Evolutionary conservation across 2,888 invertebrate genomes (phyloP).

Genomic region (Acleris emargana): DNA sequence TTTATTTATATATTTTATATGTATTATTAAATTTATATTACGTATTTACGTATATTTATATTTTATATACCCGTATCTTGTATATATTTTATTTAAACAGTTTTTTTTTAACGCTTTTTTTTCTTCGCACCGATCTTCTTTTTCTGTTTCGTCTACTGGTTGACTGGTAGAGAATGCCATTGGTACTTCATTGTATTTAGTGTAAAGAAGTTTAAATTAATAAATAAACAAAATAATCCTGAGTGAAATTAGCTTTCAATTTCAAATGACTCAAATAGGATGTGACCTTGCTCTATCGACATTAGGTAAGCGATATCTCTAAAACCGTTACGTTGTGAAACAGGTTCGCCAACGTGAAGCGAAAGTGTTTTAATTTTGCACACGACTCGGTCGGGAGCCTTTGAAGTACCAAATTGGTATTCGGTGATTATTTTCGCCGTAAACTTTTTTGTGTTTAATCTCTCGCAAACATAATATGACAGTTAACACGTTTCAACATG

Average conservation of each 20-base stretch:
- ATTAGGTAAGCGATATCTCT: conserved; percentile 22
- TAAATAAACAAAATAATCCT: not conserved
- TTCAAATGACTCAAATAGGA: conserved; percentile 5
- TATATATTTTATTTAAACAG: no score
- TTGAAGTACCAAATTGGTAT: conserved; percentile 34
- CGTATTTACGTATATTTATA: no score
- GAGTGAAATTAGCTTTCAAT: not conserved
- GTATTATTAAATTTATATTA: no score
- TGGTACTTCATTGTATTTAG: no score
- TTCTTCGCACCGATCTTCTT: no score
- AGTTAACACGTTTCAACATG: conserved; percentile 20
- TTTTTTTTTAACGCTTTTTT: no score
- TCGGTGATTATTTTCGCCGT: conserved; percentile 21
- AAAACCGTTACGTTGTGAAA: conserved; percentile 40
- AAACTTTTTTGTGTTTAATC: conserved; percentile 26
- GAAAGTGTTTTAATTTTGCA: conserved; percentile 51
- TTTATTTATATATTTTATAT: no score
- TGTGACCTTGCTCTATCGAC: conserved; percentile 15
- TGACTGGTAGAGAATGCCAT: no score
- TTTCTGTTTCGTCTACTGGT: no score
- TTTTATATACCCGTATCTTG: no score
- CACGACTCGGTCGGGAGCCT: conserved; percentile 32
- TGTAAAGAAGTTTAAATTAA: no score
- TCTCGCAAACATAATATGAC: conserved; percentile 15
- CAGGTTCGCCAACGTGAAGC: conserved; percentile 36